Evolutionary conservation across 2,113 vertebrate genomes (phyloP).

Genomic region (western clawed frog (Xenopus tropicalis)): DNA sequence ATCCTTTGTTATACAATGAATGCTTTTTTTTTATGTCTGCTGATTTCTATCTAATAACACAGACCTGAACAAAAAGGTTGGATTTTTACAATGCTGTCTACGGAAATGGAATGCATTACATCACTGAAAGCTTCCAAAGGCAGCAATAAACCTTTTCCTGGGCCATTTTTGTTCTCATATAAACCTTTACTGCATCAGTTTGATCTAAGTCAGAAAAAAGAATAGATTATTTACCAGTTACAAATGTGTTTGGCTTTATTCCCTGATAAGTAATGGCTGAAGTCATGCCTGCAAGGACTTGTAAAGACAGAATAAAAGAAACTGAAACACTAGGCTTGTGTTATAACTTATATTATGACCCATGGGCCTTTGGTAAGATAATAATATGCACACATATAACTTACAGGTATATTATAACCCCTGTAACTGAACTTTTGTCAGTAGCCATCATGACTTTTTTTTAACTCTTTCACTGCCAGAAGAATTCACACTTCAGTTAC

Average conservation of each 20-base stretch:
- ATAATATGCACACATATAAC: too few relatives aligned
- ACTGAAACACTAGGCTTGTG: neutral
- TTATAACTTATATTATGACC: neutral
- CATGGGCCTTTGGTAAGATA: too few relatives aligned
- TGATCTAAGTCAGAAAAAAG: neutral
- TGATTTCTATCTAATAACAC: too few relatives aligned
- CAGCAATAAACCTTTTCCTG: neutral
- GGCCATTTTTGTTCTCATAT: neutral
- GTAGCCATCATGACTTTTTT: too few relatives aligned
- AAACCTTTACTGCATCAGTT: neutral
- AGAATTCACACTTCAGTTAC: too few relatives aligned
- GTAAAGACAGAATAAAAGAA: neutral
- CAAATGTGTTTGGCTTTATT: neutral
- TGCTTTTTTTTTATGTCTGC: too few relatives aligned
- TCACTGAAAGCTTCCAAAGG: neutral
- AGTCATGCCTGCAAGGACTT: neutral
- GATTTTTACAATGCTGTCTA: neutral
- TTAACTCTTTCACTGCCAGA: too few relatives aligned
- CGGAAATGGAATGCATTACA: neutral
- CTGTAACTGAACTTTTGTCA: too few relatives aligned
- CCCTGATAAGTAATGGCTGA: neutral
- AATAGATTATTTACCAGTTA: neutral
- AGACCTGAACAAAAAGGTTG: too few relatives aligned
- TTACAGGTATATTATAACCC: too few relatives aligned
- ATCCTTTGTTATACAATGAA: too few relatives aligned